These are phyloP conservation scores for Sphyrna mokarran DNA, from an alignment of 2,113 vertebrate species.

Conservation along the genomic window DNA sequence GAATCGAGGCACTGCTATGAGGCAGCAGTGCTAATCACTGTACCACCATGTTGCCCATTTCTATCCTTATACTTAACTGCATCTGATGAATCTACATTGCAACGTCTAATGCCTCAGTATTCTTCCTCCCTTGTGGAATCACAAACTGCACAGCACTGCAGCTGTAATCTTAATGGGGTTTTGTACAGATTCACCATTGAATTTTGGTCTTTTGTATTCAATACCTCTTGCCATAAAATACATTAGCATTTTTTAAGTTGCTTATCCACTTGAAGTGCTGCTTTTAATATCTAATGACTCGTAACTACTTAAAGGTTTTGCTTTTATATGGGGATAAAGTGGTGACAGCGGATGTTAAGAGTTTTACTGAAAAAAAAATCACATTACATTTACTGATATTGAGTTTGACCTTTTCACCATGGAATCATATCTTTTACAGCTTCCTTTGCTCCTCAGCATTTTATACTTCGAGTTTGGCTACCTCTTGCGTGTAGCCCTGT, in stretches of 20 bases:
- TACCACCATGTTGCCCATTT: too few species aligned
- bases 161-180: too few species aligned
- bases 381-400: not conserved
- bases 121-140: not conserved
- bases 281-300: not conserved
- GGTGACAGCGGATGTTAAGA: too few species aligned
- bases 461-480: not conserved
- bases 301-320: not conserved
- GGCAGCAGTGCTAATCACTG: too few species aligned
- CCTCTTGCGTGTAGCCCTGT: not conserved
- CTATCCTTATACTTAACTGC: not conserved
- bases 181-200: not conserved
- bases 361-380: not conserved
- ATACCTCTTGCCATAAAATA: not conserved
- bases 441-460: not conserved
- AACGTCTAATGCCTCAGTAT: not conserved
- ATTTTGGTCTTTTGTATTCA: not conserved
- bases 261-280: not conserved
- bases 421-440: not conserved
- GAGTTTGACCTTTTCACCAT: not conserved
- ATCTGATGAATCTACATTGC: not conserved
- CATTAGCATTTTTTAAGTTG: not conserved
- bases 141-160: not conserved
- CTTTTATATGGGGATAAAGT: not conserved
- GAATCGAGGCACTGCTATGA: too few species aligned